Evolutionary conservation across 64 coral and sea anemone species (phyloP).

Genomic region (Dendronephthya gigantea): DNA sequence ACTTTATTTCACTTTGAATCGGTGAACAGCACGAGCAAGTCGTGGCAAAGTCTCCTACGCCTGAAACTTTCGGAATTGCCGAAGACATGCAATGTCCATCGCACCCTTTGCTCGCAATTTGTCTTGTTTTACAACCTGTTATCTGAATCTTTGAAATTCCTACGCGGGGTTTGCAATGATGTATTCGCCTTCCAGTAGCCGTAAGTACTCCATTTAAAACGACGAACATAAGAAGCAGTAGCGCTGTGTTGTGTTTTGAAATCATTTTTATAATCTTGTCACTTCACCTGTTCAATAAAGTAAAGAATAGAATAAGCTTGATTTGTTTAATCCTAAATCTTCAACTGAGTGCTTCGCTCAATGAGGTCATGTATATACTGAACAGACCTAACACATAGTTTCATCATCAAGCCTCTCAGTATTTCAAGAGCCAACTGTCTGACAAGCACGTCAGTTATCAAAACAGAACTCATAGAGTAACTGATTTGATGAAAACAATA

Average conservation of each 20-base stretch:
- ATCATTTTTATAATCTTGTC: background rate
- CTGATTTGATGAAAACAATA: slow-evolving; percentile 23
- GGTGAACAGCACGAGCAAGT: background rate
- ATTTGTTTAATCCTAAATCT: background rate
- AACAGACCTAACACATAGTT: slow-evolving; percentile 14
- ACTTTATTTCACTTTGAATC: background rate
- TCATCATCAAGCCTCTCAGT: slow-evolving; percentile 4
- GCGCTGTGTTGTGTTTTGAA: background rate
- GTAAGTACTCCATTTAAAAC: background rate
- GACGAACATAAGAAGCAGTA: background rate
- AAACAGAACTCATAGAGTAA: background rate
- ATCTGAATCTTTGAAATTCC: background rate
- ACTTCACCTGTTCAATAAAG: background rate
- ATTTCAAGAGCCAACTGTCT: slow-evolving; percentile 21
- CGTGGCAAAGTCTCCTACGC: background rate
- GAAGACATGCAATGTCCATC: background rate
- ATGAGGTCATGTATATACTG: background rate
- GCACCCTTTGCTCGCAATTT: background rate
- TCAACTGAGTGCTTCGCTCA: background rate
- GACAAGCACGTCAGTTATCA: slow-evolving; percentile 13
- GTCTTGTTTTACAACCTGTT: background rate
- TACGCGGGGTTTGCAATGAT: background rate
- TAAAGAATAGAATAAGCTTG: background rate
- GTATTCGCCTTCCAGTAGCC: background rate
- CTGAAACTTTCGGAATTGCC: background rate